Conservation (phyloP, 2,113 vertebrate genomes). For the Aleadryas rufinucha region DNA sequence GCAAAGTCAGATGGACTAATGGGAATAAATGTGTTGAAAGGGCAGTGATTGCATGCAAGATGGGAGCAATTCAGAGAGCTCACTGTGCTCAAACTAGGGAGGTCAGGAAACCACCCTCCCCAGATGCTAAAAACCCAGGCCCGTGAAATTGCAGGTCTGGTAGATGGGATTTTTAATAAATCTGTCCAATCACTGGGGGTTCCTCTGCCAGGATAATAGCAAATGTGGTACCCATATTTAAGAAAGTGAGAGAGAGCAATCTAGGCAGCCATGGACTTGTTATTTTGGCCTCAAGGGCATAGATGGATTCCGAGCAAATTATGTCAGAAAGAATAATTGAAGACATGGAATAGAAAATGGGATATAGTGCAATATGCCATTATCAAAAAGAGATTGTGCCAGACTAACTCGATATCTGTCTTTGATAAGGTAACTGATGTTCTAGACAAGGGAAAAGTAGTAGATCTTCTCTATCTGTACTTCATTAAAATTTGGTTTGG, state of each 20-base stretch:
- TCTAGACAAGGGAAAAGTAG: constrained; percentile 54
- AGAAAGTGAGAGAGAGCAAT: constrained; percentile 4
- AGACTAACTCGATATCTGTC: constrained; percentile 58
- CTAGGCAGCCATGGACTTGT: constrained; percentile 16
- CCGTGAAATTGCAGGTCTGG: neutral
- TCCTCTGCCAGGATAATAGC: neutral
- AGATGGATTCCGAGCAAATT: constrained; percentile 62
- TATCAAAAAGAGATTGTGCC: constrained; percentile 60
- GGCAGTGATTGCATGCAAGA: neutral
- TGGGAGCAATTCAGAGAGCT: neutral
- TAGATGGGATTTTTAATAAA: constrained; percentile 41
- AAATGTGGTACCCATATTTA: constrained; percentile 27
- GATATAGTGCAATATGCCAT: constrained; percentile 53
- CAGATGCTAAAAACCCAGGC: neutral
- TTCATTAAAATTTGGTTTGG: constrained; percentile 46
- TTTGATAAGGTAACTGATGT: constrained; percentile 66
- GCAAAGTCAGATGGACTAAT: neutral
- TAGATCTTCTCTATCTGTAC: constrained; percentile 46
- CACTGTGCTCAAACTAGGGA: neutral
- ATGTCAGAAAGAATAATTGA: constrained; percentile 62
- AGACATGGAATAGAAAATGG: constrained; percentile 61
- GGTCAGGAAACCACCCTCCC: neutral
- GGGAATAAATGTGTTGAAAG: neutral
- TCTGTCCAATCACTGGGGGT: neutral
- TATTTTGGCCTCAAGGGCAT: constrained; percentile 54